These are phyloP conservation scores for Mionectes olivaceus DNA, from an alignment of 2,797 vertebrate genomes.

Conservation along the genomic window DNA sequence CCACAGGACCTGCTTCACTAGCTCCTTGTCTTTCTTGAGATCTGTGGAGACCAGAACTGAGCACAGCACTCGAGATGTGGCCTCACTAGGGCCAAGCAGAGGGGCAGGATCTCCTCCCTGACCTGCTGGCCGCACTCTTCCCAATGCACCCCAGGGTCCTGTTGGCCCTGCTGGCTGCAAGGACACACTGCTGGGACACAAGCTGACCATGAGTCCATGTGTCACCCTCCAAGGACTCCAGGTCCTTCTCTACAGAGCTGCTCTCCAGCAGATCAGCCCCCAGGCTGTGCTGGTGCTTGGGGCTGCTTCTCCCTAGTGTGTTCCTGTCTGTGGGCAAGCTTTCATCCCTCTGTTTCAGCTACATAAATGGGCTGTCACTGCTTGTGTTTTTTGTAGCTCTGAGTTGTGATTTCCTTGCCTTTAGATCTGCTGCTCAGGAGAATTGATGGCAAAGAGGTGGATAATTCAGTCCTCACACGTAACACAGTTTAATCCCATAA, in stretches of 20 bases:
- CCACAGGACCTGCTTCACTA: not conserved
- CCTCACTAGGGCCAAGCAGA: not conserved
- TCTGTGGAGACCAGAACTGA: not conserved
- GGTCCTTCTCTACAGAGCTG: not conserved
- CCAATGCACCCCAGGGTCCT: not conserved
- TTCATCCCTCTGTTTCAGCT: not conserved
- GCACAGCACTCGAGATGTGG: not conserved
- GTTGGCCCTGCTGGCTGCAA: not conserved
- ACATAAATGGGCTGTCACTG: not conserved
- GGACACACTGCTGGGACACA: not conserved
- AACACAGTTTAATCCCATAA: not conserved
- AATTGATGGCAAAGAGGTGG: not conserved
- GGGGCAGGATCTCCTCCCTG: not conserved
- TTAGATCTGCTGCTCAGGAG: not conserved
- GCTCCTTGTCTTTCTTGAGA: not conserved
- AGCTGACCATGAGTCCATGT: rapidly evolving
- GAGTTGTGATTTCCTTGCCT: not conserved
- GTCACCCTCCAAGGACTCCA: not conserved
- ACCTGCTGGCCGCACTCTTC: not conserved
- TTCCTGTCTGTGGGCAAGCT: not conserved
- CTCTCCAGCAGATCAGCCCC: not conserved
- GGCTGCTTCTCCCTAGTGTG: rapidly evolving
- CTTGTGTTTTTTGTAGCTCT: not conserved
- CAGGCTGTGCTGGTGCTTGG: not conserved
- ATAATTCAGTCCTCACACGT: not conserved